Conservation (phyloP, 2,888 invertebrate genomes). For the Parnassius smintheus region DNA sequence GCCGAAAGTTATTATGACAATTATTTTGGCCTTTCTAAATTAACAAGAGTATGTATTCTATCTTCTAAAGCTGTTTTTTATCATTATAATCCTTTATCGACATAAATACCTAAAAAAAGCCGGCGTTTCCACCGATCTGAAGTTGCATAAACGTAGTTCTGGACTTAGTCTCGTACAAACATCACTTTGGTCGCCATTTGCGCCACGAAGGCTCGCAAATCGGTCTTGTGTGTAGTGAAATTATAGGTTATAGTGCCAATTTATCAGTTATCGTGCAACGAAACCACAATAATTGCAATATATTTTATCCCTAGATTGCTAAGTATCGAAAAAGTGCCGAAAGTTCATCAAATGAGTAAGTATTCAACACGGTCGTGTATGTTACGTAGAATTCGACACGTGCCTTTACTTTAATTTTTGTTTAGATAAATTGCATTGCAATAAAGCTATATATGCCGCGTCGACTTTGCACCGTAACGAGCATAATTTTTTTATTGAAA, state of each 20-base stretch:
- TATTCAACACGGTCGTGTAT: conserved; percentile 39
- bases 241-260: conserved; percentile 73
- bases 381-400: conserved; percentile 62
- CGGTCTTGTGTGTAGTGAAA: conserved; percentile 61
- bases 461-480: conserved; percentile 46
- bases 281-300: conserved; percentile 45
- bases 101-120: conserved; percentile 37
- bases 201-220: conserved; percentile 73
- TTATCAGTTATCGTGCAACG: conserved; percentile 55
- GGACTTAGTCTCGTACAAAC: conserved; percentile 46
- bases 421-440: conserved; percentile 49
- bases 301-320: conserved; percentile 39
- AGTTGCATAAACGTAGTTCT: conserved; percentile 50
- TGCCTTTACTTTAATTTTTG: conserved; percentile 51
- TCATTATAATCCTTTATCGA: conserved; percentile 16
- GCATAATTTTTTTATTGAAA: conserved; percentile 25
- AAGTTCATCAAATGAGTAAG: conserved; percentile 60
- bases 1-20: conserved; percentile 50
- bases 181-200: conserved; percentile 77
- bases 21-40: conserved; percentile 74
- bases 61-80: conserved; percentile 57
- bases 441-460: conserved; percentile 41
- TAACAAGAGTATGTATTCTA: conserved; percentile 76
- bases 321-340: conserved; percentile 43
- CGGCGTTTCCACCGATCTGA: conserved; percentile 52